Base-by-base conservation (phyloP, 2,888 invertebrate genomes). In the Sinopyrophorus schimmeli region DNA sequence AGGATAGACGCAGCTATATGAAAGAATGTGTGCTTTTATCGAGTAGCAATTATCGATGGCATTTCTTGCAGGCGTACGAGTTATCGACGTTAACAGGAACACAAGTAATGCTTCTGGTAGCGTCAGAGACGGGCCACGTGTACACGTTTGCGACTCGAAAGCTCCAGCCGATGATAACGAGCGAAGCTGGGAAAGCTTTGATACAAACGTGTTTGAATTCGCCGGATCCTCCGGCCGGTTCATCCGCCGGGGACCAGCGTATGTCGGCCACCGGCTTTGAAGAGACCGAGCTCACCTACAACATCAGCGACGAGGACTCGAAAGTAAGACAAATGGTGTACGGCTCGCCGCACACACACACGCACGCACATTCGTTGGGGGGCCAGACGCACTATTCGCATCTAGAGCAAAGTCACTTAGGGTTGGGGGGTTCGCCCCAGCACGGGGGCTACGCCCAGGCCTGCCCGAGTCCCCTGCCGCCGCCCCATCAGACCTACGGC, bases 121-220 rank as follows among this genome's bases (percentile, higher is more conserved):
- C 98, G 53, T 96, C 94, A 58, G 98, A 97, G 76, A 98, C 98
- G 11, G 98, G 98, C 41, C 99, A 99, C 78, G 99, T 99, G 68
- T 99, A 99, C 79, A 99, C 99, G 55, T 99, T 98, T 78, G 98
- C 99, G 56, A 99, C 99, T 62, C 84, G 96, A 62, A 96, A 96
- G 75, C 82, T 99, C 41, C 96, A 97, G 76, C 99, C 99, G 60
- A 99, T 99, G 97, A 98, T 99, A 74, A 97, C 96, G 32, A 96
- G 96, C 62, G 91, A 92, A 73, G 89, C 91, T 50, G 98, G 98
- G 61, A 98, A 99, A 76, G 90, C 95, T 58, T 81, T 99, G 63
- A 99, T 99, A 69, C 98, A 99, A 79, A 97, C 96, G 62, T 99
- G 99, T 76, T 84, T 99, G 55, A 97, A 97, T 77, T 93, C 95